Evolutionary conservation across 2,797 vertebrate genomes (phyloP).

Genomic region (Coregonus sp.): DNA sequence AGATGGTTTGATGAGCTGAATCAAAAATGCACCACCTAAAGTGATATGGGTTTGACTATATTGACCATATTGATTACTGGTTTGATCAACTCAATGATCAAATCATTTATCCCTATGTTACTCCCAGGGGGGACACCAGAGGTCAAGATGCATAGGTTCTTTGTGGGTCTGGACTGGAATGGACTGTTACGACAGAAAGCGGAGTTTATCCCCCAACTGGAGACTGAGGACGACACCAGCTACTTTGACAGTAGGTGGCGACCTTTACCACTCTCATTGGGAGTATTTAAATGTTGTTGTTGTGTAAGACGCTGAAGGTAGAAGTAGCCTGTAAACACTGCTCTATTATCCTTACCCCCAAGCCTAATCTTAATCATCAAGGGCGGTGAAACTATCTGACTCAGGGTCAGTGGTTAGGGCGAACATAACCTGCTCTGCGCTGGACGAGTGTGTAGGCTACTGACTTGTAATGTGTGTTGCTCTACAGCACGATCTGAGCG

Average conservation of each 20-base stretch:
- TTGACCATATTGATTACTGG: no score
- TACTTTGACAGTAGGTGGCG: constrained; percentile 85
- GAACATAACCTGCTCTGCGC: neutral
- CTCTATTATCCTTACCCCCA: no score
- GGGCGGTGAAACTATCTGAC: no score
- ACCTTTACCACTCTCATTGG: neutral
- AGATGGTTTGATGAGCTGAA: no score
- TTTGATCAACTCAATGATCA: no score
- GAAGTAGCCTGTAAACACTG: neutral
- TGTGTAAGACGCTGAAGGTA: neutral
- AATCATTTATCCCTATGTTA: constrained; percentile 3
- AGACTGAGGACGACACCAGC: constrained; percentile 91
- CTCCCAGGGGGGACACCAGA: constrained; percentile 84
- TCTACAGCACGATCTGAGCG: constrained; percentile 84
- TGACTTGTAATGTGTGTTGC: neutral
- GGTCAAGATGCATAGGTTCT: constrained; percentile 89
- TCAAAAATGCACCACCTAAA: no score
- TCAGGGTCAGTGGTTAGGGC: no score
- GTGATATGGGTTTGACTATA: no score
- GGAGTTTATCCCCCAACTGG: constrained; percentile 90
- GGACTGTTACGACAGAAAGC: constrained; percentile 91
- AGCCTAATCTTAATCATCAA: neutral
- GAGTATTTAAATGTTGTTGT: neutral
- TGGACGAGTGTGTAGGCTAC: neutral
- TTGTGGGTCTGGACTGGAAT: constrained; percentile 87